These are phyloP conservation scores for Chrysolina oricalcia DNA, from an alignment of 2,888 invertebrate genomes.

Conservation along the genomic window DNA sequence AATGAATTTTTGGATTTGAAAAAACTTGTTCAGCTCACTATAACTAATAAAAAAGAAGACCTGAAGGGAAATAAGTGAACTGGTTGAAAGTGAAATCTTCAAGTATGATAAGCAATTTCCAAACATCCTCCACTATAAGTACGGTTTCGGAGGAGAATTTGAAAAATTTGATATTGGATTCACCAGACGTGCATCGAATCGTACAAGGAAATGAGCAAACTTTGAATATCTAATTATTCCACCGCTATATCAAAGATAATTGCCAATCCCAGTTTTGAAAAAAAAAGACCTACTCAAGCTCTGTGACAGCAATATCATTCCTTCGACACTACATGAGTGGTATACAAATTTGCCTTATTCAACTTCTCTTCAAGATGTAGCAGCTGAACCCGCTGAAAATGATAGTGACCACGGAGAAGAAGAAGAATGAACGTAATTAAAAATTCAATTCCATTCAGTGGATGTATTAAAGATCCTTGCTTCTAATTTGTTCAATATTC, in stretches of 20 bases:
- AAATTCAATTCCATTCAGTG: too few relatives aligned
- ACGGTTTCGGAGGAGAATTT: conserved; percentile 28
- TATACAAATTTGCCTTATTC: conserved; percentile 28
- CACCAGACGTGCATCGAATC: conserved; percentile 16
- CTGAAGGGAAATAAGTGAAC: conserved; percentile 26
- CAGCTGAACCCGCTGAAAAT: conserved; percentile 27
- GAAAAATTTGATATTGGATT: conserved; percentile 30
- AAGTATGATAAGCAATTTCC: conserved; percentile 30
- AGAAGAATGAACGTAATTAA: not conserved
- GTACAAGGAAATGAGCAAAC: conserved; percentile 21
- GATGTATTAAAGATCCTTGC: too few relatives aligned
- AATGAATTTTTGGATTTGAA: conserved; percentile 33
- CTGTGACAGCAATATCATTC: conserved; percentile 27
- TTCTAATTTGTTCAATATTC: too few relatives aligned
- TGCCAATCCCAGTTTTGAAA: conserved; percentile 18
- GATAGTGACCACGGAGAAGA: conserved; percentile 15
- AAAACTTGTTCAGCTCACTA: conserved; percentile 10
- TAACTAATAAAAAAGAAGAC: conserved; percentile 31
- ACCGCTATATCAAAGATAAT: conserved; percentile 28
- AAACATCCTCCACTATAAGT: conserved; percentile 33
- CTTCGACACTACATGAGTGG: conserved; percentile 12
- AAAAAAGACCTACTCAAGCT: conserved; percentile 32
- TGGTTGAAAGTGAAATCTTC: conserved; percentile 38
- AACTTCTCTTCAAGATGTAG: conserved; percentile 25
- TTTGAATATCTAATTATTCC: conserved; percentile 27